Base-by-base conservation (phyloP, 2,797 vertebrate species). In the Megaceryle alcyon region DNA sequence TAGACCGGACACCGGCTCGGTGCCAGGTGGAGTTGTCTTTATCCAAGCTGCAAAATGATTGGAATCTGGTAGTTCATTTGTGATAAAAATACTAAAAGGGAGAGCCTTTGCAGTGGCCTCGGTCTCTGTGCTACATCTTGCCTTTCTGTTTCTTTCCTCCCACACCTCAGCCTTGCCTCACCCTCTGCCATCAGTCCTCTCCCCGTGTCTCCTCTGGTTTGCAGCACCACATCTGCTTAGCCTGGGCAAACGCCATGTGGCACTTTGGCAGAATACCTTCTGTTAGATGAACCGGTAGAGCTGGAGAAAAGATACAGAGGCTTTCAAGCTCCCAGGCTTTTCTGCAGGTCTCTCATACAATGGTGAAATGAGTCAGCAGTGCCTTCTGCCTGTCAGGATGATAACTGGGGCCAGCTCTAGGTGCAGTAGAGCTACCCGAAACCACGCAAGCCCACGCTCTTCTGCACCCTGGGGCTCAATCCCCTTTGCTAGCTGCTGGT, bases 1-100 rank as follows among this genome's bases (percentile, higher is more conserved):
- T 39, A 73, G 37, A 35, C 22, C 0, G 0, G 54, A 25, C 12
- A 2, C 4, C 5, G 14, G 22, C 48, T 88, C 51, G 35, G 26
- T 35, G 46, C 44, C 31, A 37, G n/a, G 20, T 54, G 37, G 61
- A 53, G 4, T 2, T 46, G 25, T 61, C 46, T 43, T 53, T 33
- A 29, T 39, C 28, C 37, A 23, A 84, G 31, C 22, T 86, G 61
- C 33, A 71, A 46, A 83, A 43, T 37, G 1, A 31, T 54, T 29
- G 46, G 53, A 26, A 46, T 54, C 29, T 63, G 19, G 22, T 37
- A 78, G 29, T 54, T 59, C 37, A 37, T 35, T 14, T 43, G 77
- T 51, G n/a, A 28, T 81, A 35, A 82, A 83, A 72, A 35, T 9
- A 4, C 11, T 57, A 44, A 53, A 85, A 29, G 35, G 4, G 2